Evolutionary conservation across 2,888 invertebrate species (phyloP), one percentile per base, ranked within the genome.

Genomic region (Antheraea yamamai): DNA sequence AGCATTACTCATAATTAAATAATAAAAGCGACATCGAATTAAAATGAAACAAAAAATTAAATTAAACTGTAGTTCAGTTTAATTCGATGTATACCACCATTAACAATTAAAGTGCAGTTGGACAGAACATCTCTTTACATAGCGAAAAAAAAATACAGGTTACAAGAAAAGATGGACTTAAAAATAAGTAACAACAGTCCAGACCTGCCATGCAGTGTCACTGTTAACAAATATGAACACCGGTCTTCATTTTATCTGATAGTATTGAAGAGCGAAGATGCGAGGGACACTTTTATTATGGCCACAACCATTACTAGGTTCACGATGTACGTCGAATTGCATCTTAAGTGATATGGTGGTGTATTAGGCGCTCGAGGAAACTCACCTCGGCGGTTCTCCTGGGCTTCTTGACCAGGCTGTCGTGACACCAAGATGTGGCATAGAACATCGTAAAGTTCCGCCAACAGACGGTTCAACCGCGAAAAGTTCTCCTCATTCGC

Each of bases 301-400:
- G 95, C 94, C 82, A 94, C 93, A 75, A 95, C 95, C 95, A 95
- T 94, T 86, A 95, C 93, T 81, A 95, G 89, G 89, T 95, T 94
- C 88, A 95, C 95, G 90, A 95, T 95, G 94, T 95, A 94, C 92
- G 94, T 95, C 94, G 95, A 94, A 94, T 95, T 95, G 95, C 95
- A 94, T 94, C 95, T 95, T 94, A 95, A 94, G 91, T 94, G 91
- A 92, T 93, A 93, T 90, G 94, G 95, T 94, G 95, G 94, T 91
- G 93, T 88, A 89, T 89, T 92, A 89, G 91, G 89, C 87, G 91
- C 93, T 81, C 91, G 92, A 87, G 94, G 94, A 89, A 94, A 95
- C 95, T 94, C 94, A 94, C 95, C 94, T 95, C 94, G 93, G 87
- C 93, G 90, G 85, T 86, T 89, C 80, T 93, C 93, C 88, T 92